Base-by-base conservation (phyloP, 2,797 vertebrate species). In the Macropodus opercularis region DNA sequence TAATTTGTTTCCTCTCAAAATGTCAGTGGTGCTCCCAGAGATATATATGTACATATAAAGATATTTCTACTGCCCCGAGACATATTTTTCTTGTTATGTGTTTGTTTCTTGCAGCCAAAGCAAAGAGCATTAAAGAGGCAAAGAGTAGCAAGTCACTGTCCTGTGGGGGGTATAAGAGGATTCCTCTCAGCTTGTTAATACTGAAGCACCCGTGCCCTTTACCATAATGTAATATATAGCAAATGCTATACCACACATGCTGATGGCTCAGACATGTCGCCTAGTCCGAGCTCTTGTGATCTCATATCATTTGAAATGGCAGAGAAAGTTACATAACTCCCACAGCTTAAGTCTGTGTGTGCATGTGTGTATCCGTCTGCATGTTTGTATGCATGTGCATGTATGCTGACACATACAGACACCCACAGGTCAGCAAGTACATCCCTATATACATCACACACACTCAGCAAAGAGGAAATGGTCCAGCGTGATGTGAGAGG, bases 251-350 rank as follows among this genome's bases (percentile, higher is more conserved):
- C 27, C 69, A 72, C 59, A 73, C 42, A 74, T 39, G 43, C 48
- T 65, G 56, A 52, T 36, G 41, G 61, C 71, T 49, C 39, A 77
- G 51, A 77, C 72, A 62, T 57, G 60, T 72, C 77, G 80, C 85
- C 71, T 83, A 63, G 50, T 63, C 47, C 65, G 21, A 72, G 60
- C 54, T 36, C 80, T 79, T 77, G 72, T 69, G 68, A 85, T 84
- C 74, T 80, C 59, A 83, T 77, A 90, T 90, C 71, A 89, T 87
- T 83, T 79, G 74, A 90, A 89, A 90, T 84, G 85, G 87, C 81
- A 84, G 80, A 85, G 79, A 81, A 63, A 84, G 83, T 92, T 92
- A 86, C 86, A 85, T 91, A 90, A 92, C 72, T 62, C 48, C 72
- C 52, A 61, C 63, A 80, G 87, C 85, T 90, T 84, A 86, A 69